phyloP scores from a whole-genome alignment of 2,888 invertebrate species.

The Dendrolimus houi region DNA sequence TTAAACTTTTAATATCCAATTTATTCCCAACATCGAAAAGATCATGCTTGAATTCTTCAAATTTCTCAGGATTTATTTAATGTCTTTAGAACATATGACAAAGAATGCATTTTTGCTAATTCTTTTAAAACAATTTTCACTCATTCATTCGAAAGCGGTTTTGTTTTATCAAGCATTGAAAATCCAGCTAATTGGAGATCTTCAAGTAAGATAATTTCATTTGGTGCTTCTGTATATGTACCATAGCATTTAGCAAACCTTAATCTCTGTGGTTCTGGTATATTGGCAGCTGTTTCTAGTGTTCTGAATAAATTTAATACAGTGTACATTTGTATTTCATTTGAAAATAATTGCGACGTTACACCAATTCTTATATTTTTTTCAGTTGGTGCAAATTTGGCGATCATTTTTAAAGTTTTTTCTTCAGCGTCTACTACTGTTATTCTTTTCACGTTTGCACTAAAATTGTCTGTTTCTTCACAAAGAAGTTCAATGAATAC shows the following conservation, averaged over 20 bases:
- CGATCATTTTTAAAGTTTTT: constrained; percentile 28
- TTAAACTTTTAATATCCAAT: not conserved
- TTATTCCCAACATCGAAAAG: constrained; percentile 17
- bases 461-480: constrained; percentile 29
- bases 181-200: constrained; percentile 29
- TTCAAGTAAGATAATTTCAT: constrained; percentile 39
- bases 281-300: constrained; percentile 25
- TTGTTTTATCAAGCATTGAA: constrained; percentile 30
- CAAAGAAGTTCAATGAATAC: constrained; percentile 25
- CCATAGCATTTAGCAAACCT: constrained; percentile 34
- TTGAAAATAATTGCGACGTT: constrained; percentile 20
- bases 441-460: constrained; percentile 24
- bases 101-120: constrained; percentile 35
- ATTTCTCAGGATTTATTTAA: constrained; percentile 28
- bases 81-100: constrained; percentile 34
- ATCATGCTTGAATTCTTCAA: constrained; percentile 12
- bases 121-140: constrained; percentile 30
- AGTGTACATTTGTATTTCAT: constrained; percentile 32
- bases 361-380: constrained; percentile 19
- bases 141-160: constrained; percentile 23
- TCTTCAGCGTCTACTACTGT: constrained; percentile 20
- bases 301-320: constrained; percentile 29
- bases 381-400: constrained; percentile 30
- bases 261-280: constrained; percentile 26
- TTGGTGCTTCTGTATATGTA: constrained; percentile 16